Percentiles rank a stretch among this genome's conserved stretches.
These are phyloP conservation scores for Macrochelys suwanniensis DNA, from an alignment of 2,797 vertebrate genomes.

Conservation along the genomic window DNA sequence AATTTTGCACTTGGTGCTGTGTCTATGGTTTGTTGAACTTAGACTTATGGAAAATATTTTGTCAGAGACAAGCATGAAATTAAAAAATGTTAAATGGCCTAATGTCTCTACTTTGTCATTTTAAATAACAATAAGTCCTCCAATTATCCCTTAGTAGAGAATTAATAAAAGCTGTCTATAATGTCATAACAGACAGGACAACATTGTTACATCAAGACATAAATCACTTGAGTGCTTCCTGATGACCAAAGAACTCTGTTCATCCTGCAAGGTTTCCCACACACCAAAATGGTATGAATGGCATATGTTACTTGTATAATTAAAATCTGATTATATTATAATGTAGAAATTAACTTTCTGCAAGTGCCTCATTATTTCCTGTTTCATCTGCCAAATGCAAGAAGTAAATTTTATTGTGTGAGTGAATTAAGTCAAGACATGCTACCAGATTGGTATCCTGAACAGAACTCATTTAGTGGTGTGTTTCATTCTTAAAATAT, in stretches of 20 bases:
- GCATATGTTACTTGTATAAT: constrained; percentile 78
- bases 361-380: constrained; percentile 81
- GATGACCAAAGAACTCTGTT: constrained; percentile 64
- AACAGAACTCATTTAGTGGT: constrained; percentile 51
- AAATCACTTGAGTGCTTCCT: constrained; percentile 71
- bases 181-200: constrained; percentile 67
- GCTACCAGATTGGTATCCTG: constrained; percentile 69
- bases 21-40: constrained; percentile 71
- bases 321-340: constrained; percentile 80
- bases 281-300: constrained; percentile 67
- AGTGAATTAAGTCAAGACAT: constrained; percentile 68
- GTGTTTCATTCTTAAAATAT: constrained; percentile 65
- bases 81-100: constrained; percentile 81
- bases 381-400: constrained; percentile 79
- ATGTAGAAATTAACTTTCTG: constrained; percentile 79
- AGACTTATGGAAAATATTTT: constrained; percentile 82
- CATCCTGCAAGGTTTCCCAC: constrained; percentile 62
- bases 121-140: constrained; percentile 72
- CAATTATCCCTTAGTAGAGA: constrained; percentile 76
- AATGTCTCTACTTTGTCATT: constrained; percentile 74
- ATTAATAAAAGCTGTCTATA: constrained; percentile 78
- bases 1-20: constrained; percentile 54
- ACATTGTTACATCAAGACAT: constrained; percentile 70
- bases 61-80: constrained; percentile 83
- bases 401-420: constrained; percentile 70